Percentiles rank a stretch among this genome's conserved stretches.
Conservation (phyloP, 1,140 invertebrate species). For the Pseudomyrmex pallidus region DNA sequence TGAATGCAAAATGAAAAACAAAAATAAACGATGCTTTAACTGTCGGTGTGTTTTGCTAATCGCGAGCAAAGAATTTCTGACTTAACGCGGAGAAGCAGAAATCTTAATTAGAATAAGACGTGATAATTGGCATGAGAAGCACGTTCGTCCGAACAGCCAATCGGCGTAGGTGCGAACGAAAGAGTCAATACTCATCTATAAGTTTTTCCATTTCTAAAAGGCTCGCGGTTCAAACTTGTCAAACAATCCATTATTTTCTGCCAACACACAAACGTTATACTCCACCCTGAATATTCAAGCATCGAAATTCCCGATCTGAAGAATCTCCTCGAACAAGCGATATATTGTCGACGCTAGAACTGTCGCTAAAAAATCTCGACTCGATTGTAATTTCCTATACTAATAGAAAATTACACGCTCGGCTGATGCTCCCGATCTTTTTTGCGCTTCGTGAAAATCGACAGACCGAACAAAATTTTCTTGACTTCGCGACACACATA, state of each 20-base stretch:
- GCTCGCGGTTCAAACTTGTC: neutral
- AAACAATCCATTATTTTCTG: slow-evolving; percentile 9
- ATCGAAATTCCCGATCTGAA: neutral
- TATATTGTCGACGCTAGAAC: neutral
- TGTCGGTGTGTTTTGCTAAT: neutral
- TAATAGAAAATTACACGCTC: neutral
- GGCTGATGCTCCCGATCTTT: neutral
- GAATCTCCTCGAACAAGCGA: neutral
- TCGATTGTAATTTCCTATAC: neutral
- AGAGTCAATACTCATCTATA: slow-evolving; percentile 12
- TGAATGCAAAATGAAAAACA: neutral
- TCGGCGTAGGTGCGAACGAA: neutral
- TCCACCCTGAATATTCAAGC: neutral
- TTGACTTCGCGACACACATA: slow-evolving; percentile 10
- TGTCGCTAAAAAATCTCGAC: neutral
- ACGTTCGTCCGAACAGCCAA: neutral
- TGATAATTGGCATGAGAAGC: neutral
- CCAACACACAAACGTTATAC: neutral
- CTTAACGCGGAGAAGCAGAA: neutral
- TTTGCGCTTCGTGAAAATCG: neutral
- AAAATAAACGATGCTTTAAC: neutral
- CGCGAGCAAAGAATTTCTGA: neutral
- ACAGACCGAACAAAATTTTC: slow-evolving; percentile 7
- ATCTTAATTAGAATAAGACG: slow-evolving; percentile 7
- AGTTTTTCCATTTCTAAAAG: neutral